Conservation (phyloP, 2,888 invertebrate genomes). For the Saturnia japonica region DNA sequence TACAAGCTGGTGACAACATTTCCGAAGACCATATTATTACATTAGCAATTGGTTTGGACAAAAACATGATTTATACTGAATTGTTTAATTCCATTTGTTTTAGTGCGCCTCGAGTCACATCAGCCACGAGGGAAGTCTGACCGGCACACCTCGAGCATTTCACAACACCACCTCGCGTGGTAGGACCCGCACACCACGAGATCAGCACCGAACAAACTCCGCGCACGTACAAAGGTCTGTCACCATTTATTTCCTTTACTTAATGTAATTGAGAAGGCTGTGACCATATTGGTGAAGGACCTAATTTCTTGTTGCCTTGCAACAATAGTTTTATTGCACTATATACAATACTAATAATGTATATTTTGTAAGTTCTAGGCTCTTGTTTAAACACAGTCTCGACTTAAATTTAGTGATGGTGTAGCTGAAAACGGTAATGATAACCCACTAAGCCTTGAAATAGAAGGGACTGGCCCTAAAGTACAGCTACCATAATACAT, state of each 20-base stretch:
- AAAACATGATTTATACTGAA: too few species aligned
- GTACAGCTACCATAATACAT: background rate
- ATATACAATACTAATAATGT: background rate
- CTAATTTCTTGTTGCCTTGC: too few species aligned
- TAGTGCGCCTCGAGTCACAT: slow-evolving; percentile 52
- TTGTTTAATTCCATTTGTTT: too few species aligned
- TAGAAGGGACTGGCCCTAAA: background rate
- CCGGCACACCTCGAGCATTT: slow-evolving; percentile 4
- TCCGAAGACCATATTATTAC: background rate
- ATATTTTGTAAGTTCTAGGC: background rate
- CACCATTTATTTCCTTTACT: background rate
- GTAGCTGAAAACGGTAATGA: background rate
- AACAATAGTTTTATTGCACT: background rate
- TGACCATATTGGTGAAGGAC: too few species aligned
- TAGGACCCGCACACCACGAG: slow-evolving; percentile 20
- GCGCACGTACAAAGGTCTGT: background rate
- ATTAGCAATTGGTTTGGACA: background rate
- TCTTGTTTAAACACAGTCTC: background rate
- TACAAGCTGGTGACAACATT: too few species aligned
- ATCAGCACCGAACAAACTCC: background rate
- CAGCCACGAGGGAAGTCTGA: slow-evolving; percentile 42
- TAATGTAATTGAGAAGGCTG: background rate
- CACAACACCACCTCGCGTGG: slow-evolving; percentile 18
- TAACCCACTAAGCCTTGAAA: background rate
- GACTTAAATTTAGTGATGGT: background rate